Conservation (phyloP, 2,888 invertebrate genomes). For the Merodon equestris region DNA sequence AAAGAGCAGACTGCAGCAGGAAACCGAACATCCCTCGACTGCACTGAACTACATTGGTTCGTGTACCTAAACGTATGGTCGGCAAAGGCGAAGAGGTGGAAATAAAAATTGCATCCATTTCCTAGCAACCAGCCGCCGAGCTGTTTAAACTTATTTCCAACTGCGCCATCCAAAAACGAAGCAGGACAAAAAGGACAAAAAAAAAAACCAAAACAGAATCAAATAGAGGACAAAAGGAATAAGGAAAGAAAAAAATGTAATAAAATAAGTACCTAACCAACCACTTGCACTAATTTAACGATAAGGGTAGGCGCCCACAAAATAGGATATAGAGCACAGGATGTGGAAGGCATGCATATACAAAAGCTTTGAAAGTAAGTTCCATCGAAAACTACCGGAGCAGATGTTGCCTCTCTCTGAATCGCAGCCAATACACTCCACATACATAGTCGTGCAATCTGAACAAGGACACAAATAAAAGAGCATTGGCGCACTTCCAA, state of each 20-base stretch:
- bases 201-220: not conserved
- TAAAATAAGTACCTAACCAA: slow-evolving; percentile 69
- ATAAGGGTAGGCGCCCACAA: slow-evolving; percentile 69
- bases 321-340: slow-evolving; percentile 62
- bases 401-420: slow-evolving; percentile 67
- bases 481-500: slow-evolving; percentile 68
- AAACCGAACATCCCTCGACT: not conserved
- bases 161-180: slow-evolving; percentile 23
- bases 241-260: slow-evolving; percentile 53
- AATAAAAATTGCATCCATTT: too few species aligned
- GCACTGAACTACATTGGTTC: not conserved
- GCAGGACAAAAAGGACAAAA: not conserved
- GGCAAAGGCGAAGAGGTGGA: too few species aligned
- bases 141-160: not conserved
- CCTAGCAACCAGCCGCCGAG: too few species aligned
- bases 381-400: slow-evolving; percentile 51
- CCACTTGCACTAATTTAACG: slow-evolving; percentile 69
- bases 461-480: slow-evolving; percentile 68
- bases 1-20: too few species aligned
- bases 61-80: not conserved
- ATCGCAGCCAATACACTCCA: slow-evolving; percentile 65
- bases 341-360: slow-evolving; percentile 54
- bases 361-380: slow-evolving; percentile 64
- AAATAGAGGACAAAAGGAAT: slow-evolving; percentile 23
- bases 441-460: slow-evolving; percentile 58